These are phyloP conservation scores for Manis pentadactyla DNA, from an alignment of 2,797 vertebrate species.

Conservation along the genomic window DNA sequence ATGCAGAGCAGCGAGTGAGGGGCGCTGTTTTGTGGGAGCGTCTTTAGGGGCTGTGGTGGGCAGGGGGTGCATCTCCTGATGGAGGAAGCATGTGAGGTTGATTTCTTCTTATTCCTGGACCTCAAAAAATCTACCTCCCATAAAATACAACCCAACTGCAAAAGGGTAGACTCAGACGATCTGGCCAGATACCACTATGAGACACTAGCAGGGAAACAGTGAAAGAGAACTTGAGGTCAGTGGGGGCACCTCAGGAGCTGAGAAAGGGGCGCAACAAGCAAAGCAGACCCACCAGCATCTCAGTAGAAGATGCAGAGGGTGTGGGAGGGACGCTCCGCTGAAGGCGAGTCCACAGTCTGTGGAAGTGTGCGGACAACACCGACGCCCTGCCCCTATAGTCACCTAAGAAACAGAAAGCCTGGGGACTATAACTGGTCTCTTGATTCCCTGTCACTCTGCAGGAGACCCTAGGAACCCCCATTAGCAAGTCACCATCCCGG, in stretches of 20 bases:
- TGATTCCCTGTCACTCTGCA: neutral
- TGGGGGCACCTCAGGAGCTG: fast-evolving
- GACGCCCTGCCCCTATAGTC: no score
- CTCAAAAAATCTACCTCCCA: neutral
- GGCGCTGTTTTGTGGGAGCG: no score
- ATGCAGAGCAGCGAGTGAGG: no score
- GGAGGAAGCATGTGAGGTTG: no score
- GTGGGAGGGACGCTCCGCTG: fast-evolving
- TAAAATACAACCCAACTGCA: neutral
- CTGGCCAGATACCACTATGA: fast-evolving
- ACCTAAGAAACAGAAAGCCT: neutral
- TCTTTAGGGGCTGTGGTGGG: no score
- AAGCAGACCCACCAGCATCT: fast-evolving
- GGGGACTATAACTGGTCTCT: neutral
- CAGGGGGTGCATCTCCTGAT: no score
- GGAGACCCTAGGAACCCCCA: neutral
- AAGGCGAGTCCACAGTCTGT: no score
- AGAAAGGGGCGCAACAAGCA: neutral
- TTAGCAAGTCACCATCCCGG: neutral
- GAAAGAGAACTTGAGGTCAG: neutral
- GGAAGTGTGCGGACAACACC: fast-evolving
- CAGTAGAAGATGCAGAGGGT: neutral
- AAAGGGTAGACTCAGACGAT: neutral
- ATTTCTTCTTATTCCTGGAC: neutral
- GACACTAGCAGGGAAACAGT: neutral